Evolutionary conservation across 1,140 invertebrate genomes (phyloP).

Genomic region (Papilio xuthus): DNA sequence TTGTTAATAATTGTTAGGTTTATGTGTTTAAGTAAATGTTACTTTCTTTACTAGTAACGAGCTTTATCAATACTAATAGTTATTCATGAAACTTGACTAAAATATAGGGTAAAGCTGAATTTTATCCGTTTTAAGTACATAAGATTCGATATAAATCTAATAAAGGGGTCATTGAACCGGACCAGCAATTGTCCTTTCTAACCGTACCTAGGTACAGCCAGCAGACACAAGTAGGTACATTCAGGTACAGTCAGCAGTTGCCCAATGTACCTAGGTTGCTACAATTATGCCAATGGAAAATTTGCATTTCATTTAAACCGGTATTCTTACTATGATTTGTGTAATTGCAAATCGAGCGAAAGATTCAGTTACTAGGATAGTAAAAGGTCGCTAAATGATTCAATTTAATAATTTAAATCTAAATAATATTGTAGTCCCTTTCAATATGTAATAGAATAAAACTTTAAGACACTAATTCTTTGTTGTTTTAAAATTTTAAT

Average conservation of each 20-base stretch:
- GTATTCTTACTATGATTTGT: background rate
- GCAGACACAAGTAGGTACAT: conserved; percentile 41
- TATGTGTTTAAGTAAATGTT: no score
- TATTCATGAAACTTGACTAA: no score
- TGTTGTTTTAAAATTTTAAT: no score
- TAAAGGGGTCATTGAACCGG: conserved; percentile 51
- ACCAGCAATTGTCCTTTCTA: conserved; percentile 58
- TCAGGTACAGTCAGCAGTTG: conserved; percentile 51
- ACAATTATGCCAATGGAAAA: conserved; percentile 37
- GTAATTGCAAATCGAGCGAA: background rate
- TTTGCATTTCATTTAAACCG: conserved; percentile 26
- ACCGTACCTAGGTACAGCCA: conserved; percentile 40
- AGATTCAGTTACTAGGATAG: background rate
- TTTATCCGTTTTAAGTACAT: background rate
- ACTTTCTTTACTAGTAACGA: no score
- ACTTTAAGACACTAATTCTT: background rate
- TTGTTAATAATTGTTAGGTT: no score
- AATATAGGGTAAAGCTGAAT: background rate
- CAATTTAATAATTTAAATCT: background rate
- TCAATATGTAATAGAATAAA: background rate
- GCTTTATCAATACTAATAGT: no score
- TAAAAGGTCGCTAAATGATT: background rate
- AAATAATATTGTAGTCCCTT: background rate
- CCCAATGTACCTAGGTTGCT: conserved; percentile 44
- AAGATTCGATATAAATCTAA: conserved; percentile 13